Conservation (phyloP, 2,797 vertebrate genomes). For the Spondyliosoma cantharus region DNA sequence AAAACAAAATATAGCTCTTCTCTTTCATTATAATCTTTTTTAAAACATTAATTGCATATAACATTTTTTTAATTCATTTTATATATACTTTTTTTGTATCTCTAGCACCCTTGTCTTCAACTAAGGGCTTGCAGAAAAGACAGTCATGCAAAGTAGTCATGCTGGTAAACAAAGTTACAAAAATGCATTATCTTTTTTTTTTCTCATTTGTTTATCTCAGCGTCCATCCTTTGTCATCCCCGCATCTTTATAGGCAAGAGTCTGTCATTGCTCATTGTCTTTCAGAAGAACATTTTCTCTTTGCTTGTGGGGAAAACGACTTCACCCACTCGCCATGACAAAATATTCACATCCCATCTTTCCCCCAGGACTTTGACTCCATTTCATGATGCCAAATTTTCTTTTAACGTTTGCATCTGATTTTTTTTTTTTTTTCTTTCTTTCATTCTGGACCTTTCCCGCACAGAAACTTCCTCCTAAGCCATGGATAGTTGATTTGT, state of each 20-base stretch:
- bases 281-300: constrained; percentile 37
- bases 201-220: constrained; percentile 75
- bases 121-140: constrained; percentile 89
- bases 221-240: constrained; percentile 68
- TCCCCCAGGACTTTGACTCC: constrained; percentile 49
- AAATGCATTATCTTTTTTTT: constrained; percentile 85
- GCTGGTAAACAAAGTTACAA: constrained; percentile 91
- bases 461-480: constrained; percentile 63
- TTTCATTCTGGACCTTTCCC: constrained; percentile 50
- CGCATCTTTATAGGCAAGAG: constrained; percentile 58
- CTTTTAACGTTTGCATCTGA: constrained; percentile 66
- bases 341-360: constrained; percentile 47
- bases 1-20: constrained; percentile 91
- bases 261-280: constrained; percentile 69
- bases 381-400: constrained; percentile 64
- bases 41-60: constrained; percentile 89
- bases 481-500: constrained; percentile 77
- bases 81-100: constrained; percentile 85
- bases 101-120: constrained; percentile 86
- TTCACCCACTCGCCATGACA: constrained; percentile 26
- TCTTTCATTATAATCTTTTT: constrained; percentile 87
- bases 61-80: constrained; percentile 85
- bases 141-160: constrained; percentile 90
- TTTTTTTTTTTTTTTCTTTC: constrained; percentile 49
- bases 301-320: constrained; percentile 41